A percentile compares a stretch with the other conserved stretches of the same genome.
These are phyloP conservation scores for Lepidurus apus DNA, from an alignment of 1,140 invertebrate genomes.

Conservation along the genomic window DNA sequence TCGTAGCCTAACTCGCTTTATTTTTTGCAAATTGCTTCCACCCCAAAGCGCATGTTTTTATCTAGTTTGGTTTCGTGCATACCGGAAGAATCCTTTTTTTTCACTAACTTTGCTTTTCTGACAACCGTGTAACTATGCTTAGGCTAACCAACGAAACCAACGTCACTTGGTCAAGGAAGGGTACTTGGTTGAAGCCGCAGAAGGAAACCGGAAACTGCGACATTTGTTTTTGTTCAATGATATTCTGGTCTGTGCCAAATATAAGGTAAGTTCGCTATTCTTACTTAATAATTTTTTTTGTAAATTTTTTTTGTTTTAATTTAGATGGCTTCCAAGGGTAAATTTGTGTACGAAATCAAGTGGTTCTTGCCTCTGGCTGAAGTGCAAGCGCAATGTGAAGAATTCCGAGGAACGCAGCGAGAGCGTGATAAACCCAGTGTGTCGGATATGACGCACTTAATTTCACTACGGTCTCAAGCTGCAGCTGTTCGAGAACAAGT, in stretches of 20 bases:
- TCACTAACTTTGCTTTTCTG: not conserved
- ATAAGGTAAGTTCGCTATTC: conserved; percentile 55
- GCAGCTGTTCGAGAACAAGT: conserved; percentile 6
- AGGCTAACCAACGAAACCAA: conserved; percentile 72
- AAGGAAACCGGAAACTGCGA: conserved; percentile 79
- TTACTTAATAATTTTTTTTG: not conserved
- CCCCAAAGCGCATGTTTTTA: not conserved
- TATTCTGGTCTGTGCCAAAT: conserved; percentile 90
- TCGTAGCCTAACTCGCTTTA: not conserved
- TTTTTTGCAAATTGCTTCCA: not conserved
- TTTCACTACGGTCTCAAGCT: conserved; percentile 1
- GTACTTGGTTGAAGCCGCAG: conserved; percentile 79
- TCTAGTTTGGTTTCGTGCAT: not conserved
- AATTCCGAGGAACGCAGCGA: conserved; percentile 8
- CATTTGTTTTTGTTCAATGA: conserved; percentile 93
- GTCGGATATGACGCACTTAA: conserved; percentile 28
- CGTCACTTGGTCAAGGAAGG: conserved; percentile 87
- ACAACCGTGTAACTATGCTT: conserved; percentile 39
- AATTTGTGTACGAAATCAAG: conserved; percentile 31
- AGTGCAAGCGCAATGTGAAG: conserved; percentile 27
- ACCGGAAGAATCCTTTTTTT: not conserved
- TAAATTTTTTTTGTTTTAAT: no score
- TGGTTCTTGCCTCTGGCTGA: conserved; percentile 29
- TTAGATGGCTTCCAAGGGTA: conserved; percentile 23
- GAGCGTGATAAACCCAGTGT: conserved; percentile 25